Conservation (phyloP, 2,888 invertebrate genomes). For the Notodromas monacha region DNA sequence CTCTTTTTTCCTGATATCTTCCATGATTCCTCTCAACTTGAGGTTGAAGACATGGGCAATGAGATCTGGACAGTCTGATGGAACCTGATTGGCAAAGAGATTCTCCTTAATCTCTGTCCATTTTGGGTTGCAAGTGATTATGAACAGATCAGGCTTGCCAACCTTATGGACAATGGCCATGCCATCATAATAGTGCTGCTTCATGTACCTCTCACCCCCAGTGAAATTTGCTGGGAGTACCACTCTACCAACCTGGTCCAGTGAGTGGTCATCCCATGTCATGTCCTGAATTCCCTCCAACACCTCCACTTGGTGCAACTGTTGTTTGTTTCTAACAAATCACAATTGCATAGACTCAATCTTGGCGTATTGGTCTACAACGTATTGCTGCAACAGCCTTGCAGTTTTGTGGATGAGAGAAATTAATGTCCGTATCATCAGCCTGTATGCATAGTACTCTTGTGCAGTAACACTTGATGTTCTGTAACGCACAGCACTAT, state of each 20-base stretch:
- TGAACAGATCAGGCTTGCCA: slow-evolving; percentile 12
- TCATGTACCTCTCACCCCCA: slow-evolving; percentile 16
- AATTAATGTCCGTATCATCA: no score
- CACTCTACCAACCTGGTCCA: no score
- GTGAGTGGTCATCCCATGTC: no score
- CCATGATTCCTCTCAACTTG: slow-evolving; percentile 11
- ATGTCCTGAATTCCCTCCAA: no score
- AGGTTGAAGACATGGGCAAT: slow-evolving; percentile 12
- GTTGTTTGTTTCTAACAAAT: no score
- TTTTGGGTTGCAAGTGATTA: slow-evolving; percentile 13
- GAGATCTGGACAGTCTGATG: slow-evolving; percentile 12
- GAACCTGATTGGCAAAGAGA: slow-evolving; percentile 10
- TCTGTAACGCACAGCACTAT: no score
- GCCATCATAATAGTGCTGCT: slow-evolving; percentile 14
- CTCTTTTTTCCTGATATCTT: slow-evolving; percentile 10
- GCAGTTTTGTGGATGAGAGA: no score
- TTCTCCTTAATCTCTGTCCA: slow-evolving; percentile 13
- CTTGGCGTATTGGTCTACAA: slow-evolving; percentile 15
- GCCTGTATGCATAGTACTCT: no score
- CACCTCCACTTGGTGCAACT: no score
- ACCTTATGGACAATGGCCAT: slow-evolving; percentile 11
- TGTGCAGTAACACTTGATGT: no score
- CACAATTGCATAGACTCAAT: no score
- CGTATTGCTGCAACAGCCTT: no score
- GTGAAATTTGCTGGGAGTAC: slow-evolving; percentile 12